These are phyloP conservation scores for Nesidiocoris tenuis DNA, from an alignment of 2,888 invertebrate species.

Conservation along the genomic window DNA sequence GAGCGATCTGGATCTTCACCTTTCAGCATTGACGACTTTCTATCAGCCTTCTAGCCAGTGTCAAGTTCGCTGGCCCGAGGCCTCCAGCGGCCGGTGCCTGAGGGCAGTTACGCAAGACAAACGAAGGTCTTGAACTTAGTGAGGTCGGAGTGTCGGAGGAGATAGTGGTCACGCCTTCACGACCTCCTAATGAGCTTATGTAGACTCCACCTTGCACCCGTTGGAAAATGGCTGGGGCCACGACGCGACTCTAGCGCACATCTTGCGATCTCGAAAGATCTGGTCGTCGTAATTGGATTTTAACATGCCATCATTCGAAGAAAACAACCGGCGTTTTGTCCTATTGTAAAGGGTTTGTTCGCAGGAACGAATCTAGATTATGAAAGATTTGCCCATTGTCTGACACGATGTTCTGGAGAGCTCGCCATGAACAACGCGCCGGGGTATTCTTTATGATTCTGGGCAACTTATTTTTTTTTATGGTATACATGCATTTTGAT, in stretches of 20 bases:
- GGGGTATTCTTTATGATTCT: no score
- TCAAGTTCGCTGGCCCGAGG: conserved; percentile 23
- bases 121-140: conserved; percentile 32
- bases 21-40: conserved; percentile 17
- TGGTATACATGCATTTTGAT: no score
- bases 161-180: conserved; percentile 27
- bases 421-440: no score
- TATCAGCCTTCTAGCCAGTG: conserved; percentile 16
- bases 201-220: conserved; percentile 12
- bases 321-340: background rate
- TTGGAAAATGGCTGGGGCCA: background rate
- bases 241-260: no score
- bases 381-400: no score
- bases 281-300: background rate
- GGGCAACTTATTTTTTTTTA: no score
- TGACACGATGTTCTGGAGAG: no score
- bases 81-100: no score
- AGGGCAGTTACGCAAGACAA: conserved; percentile 29
- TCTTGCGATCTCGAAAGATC: background rate
- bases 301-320: background rate
- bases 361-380: no score
- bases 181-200: conserved; percentile 28
- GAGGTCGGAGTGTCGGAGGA: conserved; percentile 3
- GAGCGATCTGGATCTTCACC: no score
- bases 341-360: no score